Conservation (phyloP, 2,888 invertebrate genomes). For the Sussaba pulchella region DNA sequence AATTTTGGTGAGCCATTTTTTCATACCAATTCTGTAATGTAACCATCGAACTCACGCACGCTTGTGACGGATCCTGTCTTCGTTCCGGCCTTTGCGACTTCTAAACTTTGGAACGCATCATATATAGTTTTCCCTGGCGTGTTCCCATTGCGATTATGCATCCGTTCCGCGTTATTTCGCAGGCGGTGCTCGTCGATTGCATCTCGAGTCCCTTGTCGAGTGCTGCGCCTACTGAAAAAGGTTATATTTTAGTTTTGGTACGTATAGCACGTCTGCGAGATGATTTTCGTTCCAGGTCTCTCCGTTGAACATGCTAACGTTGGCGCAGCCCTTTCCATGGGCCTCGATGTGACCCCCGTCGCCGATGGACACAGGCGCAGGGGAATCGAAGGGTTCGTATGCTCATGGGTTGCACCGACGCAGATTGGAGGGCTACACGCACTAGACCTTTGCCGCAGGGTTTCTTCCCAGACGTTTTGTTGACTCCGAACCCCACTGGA, state of each 20-base stretch:
- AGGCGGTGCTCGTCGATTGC: constrained; percentile 45
- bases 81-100: neutral
- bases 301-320: constrained; percentile 64
- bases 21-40: constrained; percentile 6
- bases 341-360: constrained; percentile 61
- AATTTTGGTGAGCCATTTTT: constrained; percentile 69
- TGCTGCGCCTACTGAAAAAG: constrained; percentile 49
- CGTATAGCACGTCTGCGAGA: constrained; percentile 39
- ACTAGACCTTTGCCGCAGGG: constrained; percentile 20
- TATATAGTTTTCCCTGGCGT: constrained; percentile 40
- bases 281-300: constrained; percentile 60
- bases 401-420: constrained; percentile 4
- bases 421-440: constrained; percentile 11
- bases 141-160: constrained; percentile 40
- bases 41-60: constrained; percentile 35
- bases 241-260: constrained; percentile 60
- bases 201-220: constrained; percentile 62
- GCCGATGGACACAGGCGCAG: constrained; percentile 50
- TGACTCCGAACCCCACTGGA: neutral
- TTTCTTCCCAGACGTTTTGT: neutral
- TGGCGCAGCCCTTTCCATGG: constrained; percentile 60
- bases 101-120: constrained; percentile 49
- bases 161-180: constrained; percentile 39
- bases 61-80: neutral
- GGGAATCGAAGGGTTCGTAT: neutral